Percentiles rank a stretch among this genome's conserved stretches.
Conservation (phyloP, 2,888 invertebrate genomes). For the Meliscaeva auricollis region DNA sequence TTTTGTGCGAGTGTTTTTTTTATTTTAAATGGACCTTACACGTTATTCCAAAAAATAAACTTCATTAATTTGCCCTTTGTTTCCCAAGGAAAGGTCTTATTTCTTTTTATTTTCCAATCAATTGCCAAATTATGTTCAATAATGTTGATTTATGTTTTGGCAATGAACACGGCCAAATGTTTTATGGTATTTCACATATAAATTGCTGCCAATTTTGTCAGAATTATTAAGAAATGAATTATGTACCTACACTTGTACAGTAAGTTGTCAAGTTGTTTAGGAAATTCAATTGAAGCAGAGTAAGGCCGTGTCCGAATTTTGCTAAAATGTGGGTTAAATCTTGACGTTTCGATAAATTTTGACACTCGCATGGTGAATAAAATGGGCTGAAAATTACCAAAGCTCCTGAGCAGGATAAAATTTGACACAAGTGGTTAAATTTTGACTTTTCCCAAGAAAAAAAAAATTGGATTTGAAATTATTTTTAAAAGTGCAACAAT, state of each 20-base stretch:
- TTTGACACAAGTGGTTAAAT: too few relatives aligned
- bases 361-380: too few relatives aligned
- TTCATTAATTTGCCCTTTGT: not conserved
- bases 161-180: slow-evolving; percentile 15
- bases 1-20: not conserved
- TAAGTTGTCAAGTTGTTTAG: not conserved
- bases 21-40: not conserved
- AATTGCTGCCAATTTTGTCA: slow-evolving; percentile 13
- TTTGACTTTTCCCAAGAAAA: too few relatives aligned
- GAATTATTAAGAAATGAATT: not conserved
- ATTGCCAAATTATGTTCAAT: slow-evolving; percentile 42
- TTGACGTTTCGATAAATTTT: too few relatives aligned
- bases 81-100: not conserved
- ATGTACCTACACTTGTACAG: too few relatives aligned
- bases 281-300: not conserved
- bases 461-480: too few relatives aligned
- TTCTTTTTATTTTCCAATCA: slow-evolving; percentile 9
- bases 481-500: too few relatives aligned
- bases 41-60: not conserved
- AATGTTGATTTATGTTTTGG: slow-evolving; percentile 38
- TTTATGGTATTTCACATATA: not conserved
- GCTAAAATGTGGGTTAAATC: too few relatives aligned
- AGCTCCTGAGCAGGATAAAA: too few relatives aligned
- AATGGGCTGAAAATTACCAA: too few relatives aligned
- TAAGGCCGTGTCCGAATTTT: too few relatives aligned